phyloP scores from a whole-genome alignment of 2,888 invertebrate species.

The Dysmachus trigonus region DNA sequence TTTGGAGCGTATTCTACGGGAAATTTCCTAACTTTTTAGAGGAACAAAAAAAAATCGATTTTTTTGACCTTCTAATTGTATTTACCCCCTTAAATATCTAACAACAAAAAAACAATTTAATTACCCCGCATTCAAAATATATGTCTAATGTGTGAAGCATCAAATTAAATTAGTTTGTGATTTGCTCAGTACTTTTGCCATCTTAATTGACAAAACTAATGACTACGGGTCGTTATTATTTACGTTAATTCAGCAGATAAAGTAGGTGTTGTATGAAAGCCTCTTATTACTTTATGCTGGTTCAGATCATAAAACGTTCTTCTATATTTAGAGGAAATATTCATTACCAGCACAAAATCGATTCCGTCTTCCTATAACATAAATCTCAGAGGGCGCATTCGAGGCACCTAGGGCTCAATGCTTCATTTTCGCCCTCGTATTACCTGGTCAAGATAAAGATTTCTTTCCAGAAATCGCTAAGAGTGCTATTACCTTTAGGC shows the following conservation, averaged over 20 bases:
- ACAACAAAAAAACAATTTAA: too few relatives aligned
- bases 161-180: too few relatives aligned
- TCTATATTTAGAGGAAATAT: not conserved
- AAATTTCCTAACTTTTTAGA: too few relatives aligned
- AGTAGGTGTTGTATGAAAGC: not conserved
- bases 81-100: too few relatives aligned
- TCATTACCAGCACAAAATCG: not conserved
- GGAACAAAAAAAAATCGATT: too few relatives aligned
- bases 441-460: not conserved
- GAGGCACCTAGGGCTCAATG: not conserved
- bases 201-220: not conserved
- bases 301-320: not conserved
- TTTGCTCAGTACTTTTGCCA: too few relatives aligned
- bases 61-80: too few relatives aligned
- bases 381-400: not conserved
- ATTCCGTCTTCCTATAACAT: not conserved
- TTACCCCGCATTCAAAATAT: too few relatives aligned
- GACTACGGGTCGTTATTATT: not conserved
- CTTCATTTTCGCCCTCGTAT: not conserved
- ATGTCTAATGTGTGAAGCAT: too few relatives aligned
- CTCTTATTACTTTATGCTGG: not conserved
- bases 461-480: not conserved
- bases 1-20: too few relatives aligned
- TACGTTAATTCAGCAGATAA: not conserved
- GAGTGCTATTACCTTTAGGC: not conserved